Percentiles rank a stretch among this genome's conserved stretches.
Conservation (phyloP, 2,113 vertebrate species). For the Cnemophilus loriae region DNA sequence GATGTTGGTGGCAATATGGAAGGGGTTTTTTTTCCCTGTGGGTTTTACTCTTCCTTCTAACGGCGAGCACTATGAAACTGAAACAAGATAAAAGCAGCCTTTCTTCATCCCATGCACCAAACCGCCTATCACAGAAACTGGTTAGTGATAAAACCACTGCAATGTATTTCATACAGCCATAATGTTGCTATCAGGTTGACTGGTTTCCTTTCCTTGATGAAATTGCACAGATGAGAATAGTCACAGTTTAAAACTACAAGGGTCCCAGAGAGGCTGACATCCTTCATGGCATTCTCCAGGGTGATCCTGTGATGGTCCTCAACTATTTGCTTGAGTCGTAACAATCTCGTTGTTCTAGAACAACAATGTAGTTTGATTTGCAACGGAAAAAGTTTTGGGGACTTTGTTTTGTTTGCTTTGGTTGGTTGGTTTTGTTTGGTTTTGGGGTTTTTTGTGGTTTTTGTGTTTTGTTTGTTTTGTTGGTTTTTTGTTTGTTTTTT, state of each 20-base stretch:
- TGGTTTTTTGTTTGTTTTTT: background rate
- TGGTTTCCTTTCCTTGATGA: background rate
- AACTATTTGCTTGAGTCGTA: background rate
- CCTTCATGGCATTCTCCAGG: background rate
- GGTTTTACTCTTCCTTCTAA: background rate
- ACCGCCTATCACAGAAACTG: background rate
- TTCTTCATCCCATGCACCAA: background rate
- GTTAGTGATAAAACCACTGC: background rate
- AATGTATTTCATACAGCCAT: background rate
- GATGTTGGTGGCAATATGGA: background rate
- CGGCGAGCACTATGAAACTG: background rate
- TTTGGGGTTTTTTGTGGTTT: background rate
- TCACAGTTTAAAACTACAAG: background rate
- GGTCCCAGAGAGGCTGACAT: background rate
- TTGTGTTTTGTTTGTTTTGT: background rate
- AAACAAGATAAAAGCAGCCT: background rate
- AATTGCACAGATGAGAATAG: background rate
- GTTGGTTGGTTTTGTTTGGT: background rate
- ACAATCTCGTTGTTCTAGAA: background rate
- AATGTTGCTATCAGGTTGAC: background rate
- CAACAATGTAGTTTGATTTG: background rate
- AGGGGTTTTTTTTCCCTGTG: background rate
- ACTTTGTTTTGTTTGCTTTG: background rate
- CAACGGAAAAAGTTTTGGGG: rapidly evolving
- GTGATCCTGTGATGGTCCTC: background rate